These are phyloP conservation scores for Lysandra bellargus DNA, from an alignment of 2,888 invertebrate genomes.

Conservation along the genomic window DNA sequence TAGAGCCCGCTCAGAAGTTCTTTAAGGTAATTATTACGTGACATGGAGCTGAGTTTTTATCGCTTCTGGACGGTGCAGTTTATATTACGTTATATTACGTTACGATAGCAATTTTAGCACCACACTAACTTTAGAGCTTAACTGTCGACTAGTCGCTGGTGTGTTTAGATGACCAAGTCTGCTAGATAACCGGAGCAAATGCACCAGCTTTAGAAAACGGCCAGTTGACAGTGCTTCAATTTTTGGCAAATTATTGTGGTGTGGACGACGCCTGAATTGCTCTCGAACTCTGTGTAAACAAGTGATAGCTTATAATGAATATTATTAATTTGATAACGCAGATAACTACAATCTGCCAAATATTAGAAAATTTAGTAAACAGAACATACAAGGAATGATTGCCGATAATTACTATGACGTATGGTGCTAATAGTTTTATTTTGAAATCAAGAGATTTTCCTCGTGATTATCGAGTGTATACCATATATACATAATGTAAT, in stretches of 20 bases:
- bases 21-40: slow-evolving; percentile 8
- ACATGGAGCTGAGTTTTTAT: slow-evolving; percentile 17
- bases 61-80: not conserved
- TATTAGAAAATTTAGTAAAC: not conserved
- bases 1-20: slow-evolving; percentile 13
- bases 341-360: not conserved
- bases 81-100: not conserved
- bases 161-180: no score
- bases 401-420: not conserved
- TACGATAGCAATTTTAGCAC: not conserved
- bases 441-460: not conserved
- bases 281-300: no score
- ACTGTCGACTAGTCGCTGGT: no score
- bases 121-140: no score
- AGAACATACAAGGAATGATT: not conserved
- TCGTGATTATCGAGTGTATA: not conserved
- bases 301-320: not conserved
- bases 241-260: no score
- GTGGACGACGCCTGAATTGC: no score
- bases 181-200: no score
- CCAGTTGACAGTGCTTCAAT: no score
- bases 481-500: not conserved
- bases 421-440: not conserved
- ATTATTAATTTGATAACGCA: not conserved
- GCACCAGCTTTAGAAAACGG: no score